phyloP scores from a whole-genome alignment of 1,140 invertebrate genomes.

The Hycleus phaleratus region DNA sequence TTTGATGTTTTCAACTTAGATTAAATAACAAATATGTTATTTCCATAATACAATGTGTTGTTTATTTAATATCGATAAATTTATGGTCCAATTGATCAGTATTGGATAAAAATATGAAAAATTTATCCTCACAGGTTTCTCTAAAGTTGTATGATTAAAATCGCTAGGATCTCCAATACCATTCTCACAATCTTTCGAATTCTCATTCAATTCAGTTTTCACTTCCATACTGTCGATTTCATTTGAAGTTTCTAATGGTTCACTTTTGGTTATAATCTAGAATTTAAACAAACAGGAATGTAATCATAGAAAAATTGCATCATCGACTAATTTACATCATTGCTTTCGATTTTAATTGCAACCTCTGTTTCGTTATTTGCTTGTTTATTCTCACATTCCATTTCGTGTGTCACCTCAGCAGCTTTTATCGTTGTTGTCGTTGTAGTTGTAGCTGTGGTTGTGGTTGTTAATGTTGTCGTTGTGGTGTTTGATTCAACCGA shows the following conservation, averaged over 20 bases:
- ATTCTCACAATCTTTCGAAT: neutral
- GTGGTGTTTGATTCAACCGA: neutral
- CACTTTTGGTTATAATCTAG: too few relatives aligned
- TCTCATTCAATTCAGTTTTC: constrained; percentile 6
- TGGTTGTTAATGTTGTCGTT: neutral
- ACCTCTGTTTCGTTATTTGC: constrained; percentile 11
- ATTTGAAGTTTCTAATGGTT: too few relatives aligned
- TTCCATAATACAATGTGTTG: too few relatives aligned
- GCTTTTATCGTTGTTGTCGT: neutral
- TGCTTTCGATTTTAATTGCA: constrained; percentile 22
- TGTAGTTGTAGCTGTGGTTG: too few relatives aligned
- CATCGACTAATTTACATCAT: constrained; percentile 18
- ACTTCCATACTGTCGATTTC: constrained; percentile 1
- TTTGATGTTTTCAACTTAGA: too few relatives aligned
- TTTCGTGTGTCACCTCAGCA: constrained; percentile 2
- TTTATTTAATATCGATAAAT: too few relatives aligned
- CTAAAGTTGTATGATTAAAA: too few relatives aligned
- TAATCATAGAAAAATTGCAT: constrained; percentile 8
- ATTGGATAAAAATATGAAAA: too few relatives aligned
- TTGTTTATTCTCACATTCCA: neutral
- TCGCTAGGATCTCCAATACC: neutral
- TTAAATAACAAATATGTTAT: too few relatives aligned
- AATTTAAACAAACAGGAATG: too few relatives aligned
- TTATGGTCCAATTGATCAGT: too few relatives aligned
- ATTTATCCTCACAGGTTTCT: too few relatives aligned